phyloP scores from a whole-genome alignment of 2,888 invertebrate genomes.

The Acrocyrtus sp. region DNA sequence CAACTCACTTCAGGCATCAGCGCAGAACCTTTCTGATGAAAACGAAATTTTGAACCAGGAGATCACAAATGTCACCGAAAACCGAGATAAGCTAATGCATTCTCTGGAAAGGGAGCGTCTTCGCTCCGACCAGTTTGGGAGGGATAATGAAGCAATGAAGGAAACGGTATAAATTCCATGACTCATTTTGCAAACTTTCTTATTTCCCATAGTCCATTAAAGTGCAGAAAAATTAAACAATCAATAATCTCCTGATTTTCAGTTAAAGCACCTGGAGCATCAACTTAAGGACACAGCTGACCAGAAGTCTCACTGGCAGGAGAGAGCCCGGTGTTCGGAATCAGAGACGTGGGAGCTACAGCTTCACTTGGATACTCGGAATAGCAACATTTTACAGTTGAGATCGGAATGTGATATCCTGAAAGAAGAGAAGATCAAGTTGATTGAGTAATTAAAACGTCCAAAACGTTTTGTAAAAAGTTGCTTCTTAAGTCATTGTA shows the following conservation, averaged over 20 bases:
- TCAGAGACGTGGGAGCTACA: constrained; percentile 47
- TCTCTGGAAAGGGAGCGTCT: constrained; percentile 44
- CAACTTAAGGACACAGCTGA: constrained; percentile 37
- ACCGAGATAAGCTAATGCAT: constrained; percentile 20
- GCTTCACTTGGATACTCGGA: constrained; percentile 33
- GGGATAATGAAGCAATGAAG: constrained; percentile 13
- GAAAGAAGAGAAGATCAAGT: constrained; percentile 10
- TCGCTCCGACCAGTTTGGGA: constrained; percentile 8
- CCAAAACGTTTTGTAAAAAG: not conserved
- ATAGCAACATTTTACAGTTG: constrained; percentile 34
- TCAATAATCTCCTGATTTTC: no score
- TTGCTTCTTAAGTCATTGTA: not conserved
- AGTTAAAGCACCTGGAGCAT: constrained; percentile 9
- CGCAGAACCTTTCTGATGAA: constrained; percentile 38
- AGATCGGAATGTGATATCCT: constrained; percentile 5
- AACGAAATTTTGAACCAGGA: constrained; percentile 30
- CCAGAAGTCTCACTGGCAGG: constrained; percentile 57
- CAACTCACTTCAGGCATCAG: constrained; percentile 47
- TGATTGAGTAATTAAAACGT: constrained; percentile 27
- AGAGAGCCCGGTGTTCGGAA: constrained; percentile 47
- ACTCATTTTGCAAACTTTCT: not conserved
- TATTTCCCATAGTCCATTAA: no score
- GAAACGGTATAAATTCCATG: constrained; percentile 8
- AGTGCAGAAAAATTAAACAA: no score
- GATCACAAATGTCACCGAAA: constrained; percentile 20